These are phyloP conservation scores for Menidia menidia DNA, from an alignment of 2,797 vertebrate species.

Conservation along the genomic window DNA sequence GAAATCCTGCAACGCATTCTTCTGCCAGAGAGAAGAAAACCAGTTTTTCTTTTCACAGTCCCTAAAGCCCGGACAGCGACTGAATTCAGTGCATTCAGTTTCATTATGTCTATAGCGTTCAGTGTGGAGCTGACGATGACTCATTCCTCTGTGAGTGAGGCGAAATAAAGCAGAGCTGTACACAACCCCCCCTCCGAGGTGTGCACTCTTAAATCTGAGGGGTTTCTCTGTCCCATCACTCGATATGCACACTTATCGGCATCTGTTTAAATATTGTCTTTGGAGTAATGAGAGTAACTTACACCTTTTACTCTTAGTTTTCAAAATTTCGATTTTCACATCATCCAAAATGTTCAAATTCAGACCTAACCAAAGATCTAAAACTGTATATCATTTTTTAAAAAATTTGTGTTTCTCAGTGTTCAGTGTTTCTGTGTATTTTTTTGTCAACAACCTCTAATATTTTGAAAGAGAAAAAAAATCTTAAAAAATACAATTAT, in stretches of 20 bases:
- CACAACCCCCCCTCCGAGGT: neutral
- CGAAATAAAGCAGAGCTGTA: neutral
- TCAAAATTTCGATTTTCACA: too few relatives aligned
- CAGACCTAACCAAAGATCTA: too few relatives aligned
- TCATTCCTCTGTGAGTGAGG: slow-evolving; percentile 9
- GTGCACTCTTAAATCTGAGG: neutral
- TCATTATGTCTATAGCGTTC: slow-evolving; percentile 12
- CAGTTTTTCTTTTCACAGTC: slow-evolving; percentile 9
- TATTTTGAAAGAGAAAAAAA: too few relatives aligned
- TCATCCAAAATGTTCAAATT: too few relatives aligned
- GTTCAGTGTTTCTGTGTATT: too few relatives aligned
- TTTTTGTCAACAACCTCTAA: too few relatives aligned
- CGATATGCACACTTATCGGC: neutral
- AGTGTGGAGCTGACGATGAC: slow-evolving; percentile 14
- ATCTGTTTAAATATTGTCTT: neutral
- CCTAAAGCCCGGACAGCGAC: slow-evolving; percentile 10
- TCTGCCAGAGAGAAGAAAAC: neutral
- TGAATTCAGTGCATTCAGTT: neutral
- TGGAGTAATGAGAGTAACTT: too few relatives aligned
- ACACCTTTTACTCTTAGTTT: too few relatives aligned
- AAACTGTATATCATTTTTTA: too few relatives aligned
- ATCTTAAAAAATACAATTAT: too few relatives aligned
- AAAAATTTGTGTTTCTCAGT: too few relatives aligned
- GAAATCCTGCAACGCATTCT: too few relatives aligned
- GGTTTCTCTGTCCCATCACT: neutral